Evolutionary conservation across 2,113 vertebrate genomes (phyloP), one percentile per base, ranked within the genome.

Genomic region (Nicator chloris): DNA sequence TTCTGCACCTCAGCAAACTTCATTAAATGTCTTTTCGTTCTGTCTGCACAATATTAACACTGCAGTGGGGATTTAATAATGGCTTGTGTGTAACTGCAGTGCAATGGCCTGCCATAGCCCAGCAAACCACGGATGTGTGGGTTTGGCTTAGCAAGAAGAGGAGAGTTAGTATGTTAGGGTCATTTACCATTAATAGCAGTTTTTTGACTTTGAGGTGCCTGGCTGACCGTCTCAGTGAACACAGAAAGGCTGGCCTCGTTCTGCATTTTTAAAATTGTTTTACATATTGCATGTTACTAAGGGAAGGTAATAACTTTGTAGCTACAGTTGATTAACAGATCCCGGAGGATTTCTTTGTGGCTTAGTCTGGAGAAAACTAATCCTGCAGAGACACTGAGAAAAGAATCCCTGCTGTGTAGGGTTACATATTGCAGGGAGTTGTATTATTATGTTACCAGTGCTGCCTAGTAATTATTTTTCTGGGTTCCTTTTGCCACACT

Each of bases 1-100:
- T 92, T 94, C 71, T 84, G 60, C 51, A 83, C 68, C 91, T 92
- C 51, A 75, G 35, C 39, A 90, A 92, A 64, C 85, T 54, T 90
- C 15, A 18, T 50, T 51, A 86, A 92, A 80, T 27, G 50, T 86
- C n/a, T 39, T 16, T 54, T 3, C 3, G 31, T 84, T 92, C 23
- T 86, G 1, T 86, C 60, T 64, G 83, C 49, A 64, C 26, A 14
- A 14, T 51, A 15, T 75, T 81, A 75, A 26, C 27, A 16, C 45
- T 66, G 39, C 47, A 57, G 27, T 66, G 47, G 20, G 30, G 47
- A 53, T 77, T 72, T 85, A 80, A 35, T 90, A 82, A 49, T 50
- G 50, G 53, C 16, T 54, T 77, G 37, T 80, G 44, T 88, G 61
- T 89, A 65, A 59, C 70, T 91, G 65, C 75, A 85, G 53, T 85